These are phyloP conservation scores for Nematostella vectensis DNA, from an alignment of 92 coral and sea anemone species.

Conservation along the genomic window DNA sequence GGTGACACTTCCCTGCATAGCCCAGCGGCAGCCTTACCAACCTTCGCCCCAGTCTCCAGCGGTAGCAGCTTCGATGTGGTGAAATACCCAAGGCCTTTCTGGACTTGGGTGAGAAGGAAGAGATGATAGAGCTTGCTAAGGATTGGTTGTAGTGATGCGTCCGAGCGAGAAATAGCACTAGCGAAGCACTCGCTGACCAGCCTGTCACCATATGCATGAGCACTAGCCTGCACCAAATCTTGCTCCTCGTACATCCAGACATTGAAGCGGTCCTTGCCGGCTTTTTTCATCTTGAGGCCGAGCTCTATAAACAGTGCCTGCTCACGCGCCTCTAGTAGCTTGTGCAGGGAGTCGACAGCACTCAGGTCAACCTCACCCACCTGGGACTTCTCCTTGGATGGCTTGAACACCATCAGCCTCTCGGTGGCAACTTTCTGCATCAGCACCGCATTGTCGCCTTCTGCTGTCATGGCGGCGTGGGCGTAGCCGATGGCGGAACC, in stretches of 20 bases:
- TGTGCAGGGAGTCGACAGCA: conserved; percentile 41
- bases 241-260: conserved; percentile 79
- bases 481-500: conserved; percentile 60
- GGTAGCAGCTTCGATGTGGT: conserved; percentile 58
- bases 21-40: conserved; percentile 57
- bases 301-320: conserved; percentile 55
- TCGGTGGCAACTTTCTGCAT: conserved; percentile 91
- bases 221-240: conserved; percentile 68
- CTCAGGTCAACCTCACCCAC: conserved; percentile 37
- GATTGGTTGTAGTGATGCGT: conserved; percentile 46
- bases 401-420: conserved; percentile 59
- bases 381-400: conserved; percentile 20
- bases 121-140: conserved; percentile 63
- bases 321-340: conserved; percentile 60
- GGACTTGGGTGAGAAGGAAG: conserved; percentile 41
- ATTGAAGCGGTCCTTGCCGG: conserved; percentile 62
- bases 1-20: conserved; percentile 68
- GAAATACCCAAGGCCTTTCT: conserved; percentile 69
- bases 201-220: conserved; percentile 75
- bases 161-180: conserved; percentile 45
- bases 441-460: conserved; percentile 82
- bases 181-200: conserved; percentile 65
- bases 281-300: conserved; percentile 72
- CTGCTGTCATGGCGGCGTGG: conserved; percentile 88
- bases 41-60: conserved; percentile 49